Base-by-base conservation (phyloP, 2,888 invertebrate genomes). In the Molorchus minor region DNA sequence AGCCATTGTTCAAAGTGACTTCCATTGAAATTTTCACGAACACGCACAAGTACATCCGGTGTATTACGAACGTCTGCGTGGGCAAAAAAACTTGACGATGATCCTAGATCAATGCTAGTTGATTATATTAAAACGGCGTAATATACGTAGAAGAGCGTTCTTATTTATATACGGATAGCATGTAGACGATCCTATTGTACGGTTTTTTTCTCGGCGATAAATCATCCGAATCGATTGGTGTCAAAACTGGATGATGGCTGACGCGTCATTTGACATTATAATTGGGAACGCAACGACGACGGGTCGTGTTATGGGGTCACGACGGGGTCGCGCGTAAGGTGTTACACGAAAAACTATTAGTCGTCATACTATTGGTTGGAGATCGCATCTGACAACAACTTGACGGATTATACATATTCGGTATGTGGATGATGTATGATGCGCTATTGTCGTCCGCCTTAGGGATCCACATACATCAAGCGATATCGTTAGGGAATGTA, bases 191-290 rank as follows among this genome's bases (percentile, higher is more conserved):
- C 45, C 45, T 7, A 30, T 45, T 45, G 29, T 17, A 40, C 17
- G 15, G n/a, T 29, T 20, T 3, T 47, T 47, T 47, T 47, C 20
- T 47, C 20, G 36, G 33, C 35, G 19, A 47, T 47, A 35, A 36
- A 36, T 47, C 47, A 47, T 3, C 35, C 47, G 35, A 12, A 36
- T 47, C 21, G 47, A 47, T 47, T 35, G 36, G 12, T 12, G 35
- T 47, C 47, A 29, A 36, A 47, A 47, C 35, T 47, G n/a, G 35
- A 47, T 47, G 35, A 16, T 19, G 8, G n/a, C 40, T 4, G n/a
- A 17, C 35, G 25, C 16, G 45, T 30, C 33, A 45, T 45, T 17
- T 30, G 45, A 33, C 33, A 17, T 30, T 35, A 16, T 47, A 47
- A 47, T 47, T 47, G 35, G 33, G 35, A 21, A 2, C 17, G n/a